Percentiles rank a stretch among this genome's conserved stretches.
These are phyloP conservation scores for Mesorhabditis sp. DNA, from an alignment of 2,888 invertebrate genomes.

Conservation along the genomic window DNA sequence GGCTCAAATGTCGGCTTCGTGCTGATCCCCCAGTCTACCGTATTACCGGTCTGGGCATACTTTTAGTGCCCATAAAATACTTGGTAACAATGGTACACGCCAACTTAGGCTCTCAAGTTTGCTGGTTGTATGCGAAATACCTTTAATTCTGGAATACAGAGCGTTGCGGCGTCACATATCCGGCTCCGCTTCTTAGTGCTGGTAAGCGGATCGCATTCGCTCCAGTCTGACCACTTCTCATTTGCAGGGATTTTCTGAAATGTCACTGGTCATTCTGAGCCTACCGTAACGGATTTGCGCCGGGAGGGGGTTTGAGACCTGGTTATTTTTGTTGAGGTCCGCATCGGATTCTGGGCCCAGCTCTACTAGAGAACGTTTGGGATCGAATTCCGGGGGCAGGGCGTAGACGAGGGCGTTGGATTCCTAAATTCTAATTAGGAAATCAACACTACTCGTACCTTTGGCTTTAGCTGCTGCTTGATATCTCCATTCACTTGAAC, in stretches of 20 bases:
- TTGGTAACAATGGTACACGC: too few species aligned
- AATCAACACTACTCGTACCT: too few species aligned
- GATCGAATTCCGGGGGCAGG: not conserved
- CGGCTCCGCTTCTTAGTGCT: not conserved
- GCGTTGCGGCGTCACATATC: not conserved
- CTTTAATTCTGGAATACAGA: too few species aligned
- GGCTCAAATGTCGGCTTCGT: not conserved
- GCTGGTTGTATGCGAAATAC: too few species aligned
- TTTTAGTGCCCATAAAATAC: too few species aligned
- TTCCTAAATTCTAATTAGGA: too few species aligned
- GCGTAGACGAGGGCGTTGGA: not conserved
- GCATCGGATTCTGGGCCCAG: slow-evolving; percentile 1
- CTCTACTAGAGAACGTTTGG: not conserved
- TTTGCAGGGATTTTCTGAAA: too few species aligned
- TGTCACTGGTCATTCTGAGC: not conserved
- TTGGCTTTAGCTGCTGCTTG: too few species aligned
- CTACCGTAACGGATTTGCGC: slow-evolving; percentile 9
- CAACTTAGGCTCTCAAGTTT: too few species aligned
- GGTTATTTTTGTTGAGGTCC: slow-evolving; percentile 6
- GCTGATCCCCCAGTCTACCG: slow-evolving; percentile 2
- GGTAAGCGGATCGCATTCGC: not conserved
- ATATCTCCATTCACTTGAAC: too few species aligned
- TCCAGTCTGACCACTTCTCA: not conserved
- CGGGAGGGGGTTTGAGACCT: not conserved
- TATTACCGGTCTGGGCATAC: too few species aligned